Evolutionary conservation across 2,888 invertebrate genomes (phyloP).

Genomic region (Eurois occulta): DNA sequence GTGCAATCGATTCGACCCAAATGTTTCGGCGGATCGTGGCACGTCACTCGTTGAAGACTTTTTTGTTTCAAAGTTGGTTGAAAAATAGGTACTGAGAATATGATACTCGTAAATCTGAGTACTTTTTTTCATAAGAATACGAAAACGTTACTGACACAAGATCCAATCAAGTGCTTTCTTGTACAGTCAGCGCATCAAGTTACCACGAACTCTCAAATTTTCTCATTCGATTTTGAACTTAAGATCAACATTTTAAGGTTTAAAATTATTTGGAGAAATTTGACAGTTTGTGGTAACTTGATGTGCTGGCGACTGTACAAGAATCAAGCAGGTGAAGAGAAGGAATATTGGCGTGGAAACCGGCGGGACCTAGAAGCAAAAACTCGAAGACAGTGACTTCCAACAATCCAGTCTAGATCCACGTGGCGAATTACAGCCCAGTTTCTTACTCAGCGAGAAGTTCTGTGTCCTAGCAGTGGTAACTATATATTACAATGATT

Average conservation of each 20-base stretch:
- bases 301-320: too few species aligned
- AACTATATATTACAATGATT: not conserved
- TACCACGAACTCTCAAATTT: too few species aligned
- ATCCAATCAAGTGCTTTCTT: not conserved
- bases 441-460: not conserved
- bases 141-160: not conserved
- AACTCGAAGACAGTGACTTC: not conserved
- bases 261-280: too few species aligned
- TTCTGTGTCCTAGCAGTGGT: not conserved
- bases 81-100: constrained; percentile 8
- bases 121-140: not conserved
- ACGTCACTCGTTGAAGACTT: constrained; percentile 60
- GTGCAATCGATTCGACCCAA: constrained; percentile 78
- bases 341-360: not conserved
- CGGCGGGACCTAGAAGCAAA: not conserved
- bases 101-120: not conserved
- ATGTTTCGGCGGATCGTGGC: constrained; percentile 77
- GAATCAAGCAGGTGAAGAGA: not conserved
- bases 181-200: too few species aligned
- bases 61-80: constrained; percentile 1
- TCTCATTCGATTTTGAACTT: too few species aligned
- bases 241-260: too few species aligned
- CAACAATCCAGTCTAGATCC: not conserved
- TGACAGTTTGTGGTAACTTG: too few species aligned
- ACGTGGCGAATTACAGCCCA: not conserved